Base-by-base conservation (phyloP, 2,888 invertebrate genomes). In the Tetheella fluctuosa region DNA sequence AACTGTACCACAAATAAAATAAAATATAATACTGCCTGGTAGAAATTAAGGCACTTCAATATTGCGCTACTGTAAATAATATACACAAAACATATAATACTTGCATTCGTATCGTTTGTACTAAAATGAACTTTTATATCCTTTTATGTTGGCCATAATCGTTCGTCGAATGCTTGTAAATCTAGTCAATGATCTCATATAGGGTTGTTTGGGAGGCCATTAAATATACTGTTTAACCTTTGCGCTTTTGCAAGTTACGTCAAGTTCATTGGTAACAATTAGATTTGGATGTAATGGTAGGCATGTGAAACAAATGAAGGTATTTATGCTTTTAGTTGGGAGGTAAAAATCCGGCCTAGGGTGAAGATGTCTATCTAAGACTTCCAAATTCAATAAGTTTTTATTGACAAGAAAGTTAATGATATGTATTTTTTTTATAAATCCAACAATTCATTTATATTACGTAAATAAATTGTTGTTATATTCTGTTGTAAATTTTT, bases 111-210 rank as follows among this genome's bases (percentile, higher is more conserved):
- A 69, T 25, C 60, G 58, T 64, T 60, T 60, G 64, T 62, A 70
- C 66, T 73, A 70, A 73, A 78, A 74, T 70, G 65, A 69, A 73
- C 64, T 68, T 74, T 79, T 74, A 80, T 68, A 68, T 72, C 69
- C 70, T 69, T 73, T 76, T 71, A 73, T 72, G 67, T 68, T 59
- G 61, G 62, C 64, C 59, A 64, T 74, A 74, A 74, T 70, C 69
- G 68, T 65, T 70, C 59, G 61, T 59, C 60, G 68, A 70, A 69
- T 62, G 73, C 68, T 71, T 72, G 69, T 80, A 79, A 76, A 79
- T 76, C 77, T 73, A 60, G 53, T 69, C 68, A 71, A 70, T 69
- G 72, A 75, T 76, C 67, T 61, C 69, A 67, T 67, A 70, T 68
- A 64, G n/a, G 17, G 65, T 69, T 65, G 62, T 76, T 79, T 39